Conservation (phyloP, 2,113 vertebrate genomes). For the Melozone crissalis region DNA sequence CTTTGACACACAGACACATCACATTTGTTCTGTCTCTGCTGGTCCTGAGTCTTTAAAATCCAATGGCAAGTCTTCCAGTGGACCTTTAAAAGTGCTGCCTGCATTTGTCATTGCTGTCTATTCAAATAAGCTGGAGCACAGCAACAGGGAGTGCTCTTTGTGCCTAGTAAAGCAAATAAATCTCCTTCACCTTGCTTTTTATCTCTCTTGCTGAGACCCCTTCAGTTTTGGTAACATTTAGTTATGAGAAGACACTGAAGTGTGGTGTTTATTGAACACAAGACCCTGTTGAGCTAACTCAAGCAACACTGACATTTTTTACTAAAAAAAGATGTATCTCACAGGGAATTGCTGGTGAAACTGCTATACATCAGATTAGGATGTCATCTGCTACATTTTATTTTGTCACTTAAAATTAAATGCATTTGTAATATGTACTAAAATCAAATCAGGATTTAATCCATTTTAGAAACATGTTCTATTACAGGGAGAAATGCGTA, state of each 20-base stretch:
- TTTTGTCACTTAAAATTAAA: constrained; percentile 69
- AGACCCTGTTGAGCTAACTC: not conserved
- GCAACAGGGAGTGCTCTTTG: not conserved
- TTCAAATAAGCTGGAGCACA: not conserved
- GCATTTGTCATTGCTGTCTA: not conserved
- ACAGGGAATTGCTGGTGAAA: constrained; percentile 9
- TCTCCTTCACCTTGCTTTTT: not conserved
- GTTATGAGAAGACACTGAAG: not conserved
- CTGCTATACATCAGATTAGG: constrained; percentile 15
- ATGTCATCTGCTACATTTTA: constrained; percentile 58
- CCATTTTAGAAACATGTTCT: constrained; percentile 44
- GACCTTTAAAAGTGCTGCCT: not conserved
- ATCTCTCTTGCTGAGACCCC: not conserved
- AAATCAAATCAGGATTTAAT: constrained; percentile 64
- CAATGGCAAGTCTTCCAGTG: not conserved
- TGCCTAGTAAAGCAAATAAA: not conserved
- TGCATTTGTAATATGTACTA: constrained; percentile 60
- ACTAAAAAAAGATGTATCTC: not conserved
- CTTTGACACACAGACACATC: constrained; percentile 6
- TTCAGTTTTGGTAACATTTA: not conserved
- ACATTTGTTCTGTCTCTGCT: not conserved
- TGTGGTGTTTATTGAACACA: not conserved
- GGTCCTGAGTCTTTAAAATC: not conserved
- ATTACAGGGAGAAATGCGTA: constrained; percentile 11
- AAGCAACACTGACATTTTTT: constrained; percentile 9